A percentile compares a stretch with the other conserved stretches of the same genome.
Evolutionary conservation across 2,113 vertebrate genomes (phyloP).

Genomic region (Gallinago undulata): DNA sequence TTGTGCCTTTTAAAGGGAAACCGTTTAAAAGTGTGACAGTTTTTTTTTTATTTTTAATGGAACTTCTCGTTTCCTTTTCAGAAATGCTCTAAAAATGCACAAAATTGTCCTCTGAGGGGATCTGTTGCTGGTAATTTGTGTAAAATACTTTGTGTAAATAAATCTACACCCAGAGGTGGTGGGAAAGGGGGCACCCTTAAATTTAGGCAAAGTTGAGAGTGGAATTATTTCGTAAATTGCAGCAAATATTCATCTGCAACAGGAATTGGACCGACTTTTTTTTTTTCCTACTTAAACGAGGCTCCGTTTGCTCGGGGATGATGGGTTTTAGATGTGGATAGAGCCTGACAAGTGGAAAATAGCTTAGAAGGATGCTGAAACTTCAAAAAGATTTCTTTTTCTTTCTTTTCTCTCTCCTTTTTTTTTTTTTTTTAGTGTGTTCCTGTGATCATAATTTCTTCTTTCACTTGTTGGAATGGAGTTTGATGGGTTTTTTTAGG

Average conservation of each 20-base stretch:
- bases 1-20: background rate
- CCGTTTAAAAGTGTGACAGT: background rate
- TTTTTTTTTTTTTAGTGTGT: background rate
- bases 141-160: background rate
- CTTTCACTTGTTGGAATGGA: constrained; percentile 62
- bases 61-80: background rate
- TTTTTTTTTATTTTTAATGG: background rate
- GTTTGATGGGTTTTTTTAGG: constrained; percentile 71
- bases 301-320: constrained; percentile 15
- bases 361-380: constrained; percentile 72
- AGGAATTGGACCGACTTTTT: background rate
- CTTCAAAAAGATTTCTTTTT: constrained; percentile 59
- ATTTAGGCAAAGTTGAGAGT: background rate
- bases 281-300: background rate
- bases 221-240: constrained; percentile 8
- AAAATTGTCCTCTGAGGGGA: background rate
- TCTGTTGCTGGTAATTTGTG: background rate
- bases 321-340: constrained; percentile 70
- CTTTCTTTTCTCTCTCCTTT: background rate
- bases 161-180: background rate
- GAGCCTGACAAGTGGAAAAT: constrained; percentile 81
- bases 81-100: background rate
- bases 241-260: background rate
- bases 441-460: constrained; percentile 67
- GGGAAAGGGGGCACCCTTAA: background rate